Evolutionary conservation across 2,888 invertebrate genomes (phyloP).

Genomic region (Caenorhabditis doughertyi): DNA sequence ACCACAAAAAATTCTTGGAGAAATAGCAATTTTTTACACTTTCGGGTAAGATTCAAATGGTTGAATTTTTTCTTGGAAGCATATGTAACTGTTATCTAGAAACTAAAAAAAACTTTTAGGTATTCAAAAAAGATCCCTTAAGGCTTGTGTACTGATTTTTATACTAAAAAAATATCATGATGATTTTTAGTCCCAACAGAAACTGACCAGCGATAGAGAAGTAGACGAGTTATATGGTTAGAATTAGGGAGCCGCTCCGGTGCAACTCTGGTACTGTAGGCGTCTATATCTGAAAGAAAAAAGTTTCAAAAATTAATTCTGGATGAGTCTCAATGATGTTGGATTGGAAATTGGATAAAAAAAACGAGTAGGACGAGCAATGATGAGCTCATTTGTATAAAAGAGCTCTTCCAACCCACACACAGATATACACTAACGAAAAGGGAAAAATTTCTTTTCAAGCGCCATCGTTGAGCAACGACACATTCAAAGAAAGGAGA

Average conservation of each 20-base stretch:
- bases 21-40: constrained; percentile 52
- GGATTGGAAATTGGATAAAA: constrained; percentile 18
- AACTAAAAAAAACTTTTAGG: too few relatives aligned
- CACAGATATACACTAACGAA: constrained; percentile 17
- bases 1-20: constrained; percentile 8
- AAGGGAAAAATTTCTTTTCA: constrained; percentile 27
- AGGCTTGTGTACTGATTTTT: too few relatives aligned
- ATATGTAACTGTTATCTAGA: too few relatives aligned
- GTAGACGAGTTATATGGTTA: neutral
- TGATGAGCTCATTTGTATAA: constrained; percentile 63
- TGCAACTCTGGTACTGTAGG: constrained; percentile 36
- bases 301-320: neutral
- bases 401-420: constrained; percentile 28
- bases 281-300: constrained; percentile 3
- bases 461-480: constrained; percentile 33
- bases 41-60: constrained; percentile 31
- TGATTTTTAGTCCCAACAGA: neutral
- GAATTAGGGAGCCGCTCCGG: constrained; percentile 11
- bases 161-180: too few relatives aligned
- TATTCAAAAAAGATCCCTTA: too few relatives aligned
- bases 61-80: constrained; percentile 49
- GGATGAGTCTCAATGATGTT: neutral
- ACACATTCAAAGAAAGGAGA: constrained; percentile 45
- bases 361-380: constrained; percentile 32
- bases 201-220: constrained; percentile 12